Percentiles rank a stretch among this genome's conserved stretches.
Conservation (phyloP, 30 jellyfish, hydroid and myxozoan species). For the Turritopsis dohrnii region DNA sequence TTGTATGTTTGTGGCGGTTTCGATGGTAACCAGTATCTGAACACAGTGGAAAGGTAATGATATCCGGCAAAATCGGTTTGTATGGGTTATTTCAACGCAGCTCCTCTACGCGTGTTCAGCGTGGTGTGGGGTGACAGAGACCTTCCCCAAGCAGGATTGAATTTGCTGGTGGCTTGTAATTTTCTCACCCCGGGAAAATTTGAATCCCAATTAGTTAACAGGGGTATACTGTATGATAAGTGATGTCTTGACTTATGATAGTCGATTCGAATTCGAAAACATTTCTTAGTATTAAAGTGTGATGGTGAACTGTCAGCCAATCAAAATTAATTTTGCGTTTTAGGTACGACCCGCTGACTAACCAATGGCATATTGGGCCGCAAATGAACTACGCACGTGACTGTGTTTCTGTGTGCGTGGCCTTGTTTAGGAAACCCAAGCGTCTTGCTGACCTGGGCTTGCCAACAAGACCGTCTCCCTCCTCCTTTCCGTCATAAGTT, state of each 20-base stretch:
- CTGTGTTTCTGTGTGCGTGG: conserved; percentile 90
- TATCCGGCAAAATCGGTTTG: too few species aligned
- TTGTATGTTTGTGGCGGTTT: conserved; percentile 84
- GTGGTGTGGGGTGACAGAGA: too few species aligned
- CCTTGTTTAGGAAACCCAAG: conserved; percentile 53
- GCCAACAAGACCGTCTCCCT: conserved; percentile 67
- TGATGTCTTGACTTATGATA: too few species aligned
- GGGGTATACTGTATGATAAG: too few species aligned
- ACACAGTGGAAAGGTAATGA: conserved; percentile 70
- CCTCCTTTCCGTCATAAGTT: conserved; percentile 22
- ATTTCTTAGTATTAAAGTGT: too few species aligned
- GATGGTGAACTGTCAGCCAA: neutral
- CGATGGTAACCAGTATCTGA: conserved; percentile 80
- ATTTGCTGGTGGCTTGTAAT: too few species aligned
- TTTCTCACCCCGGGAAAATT: too few species aligned
- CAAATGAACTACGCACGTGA: conserved; percentile 88
- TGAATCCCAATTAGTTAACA: too few species aligned
- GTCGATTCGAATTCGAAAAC: too few species aligned
- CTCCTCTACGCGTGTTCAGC: too few species aligned
- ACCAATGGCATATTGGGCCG: conserved; percentile 79
- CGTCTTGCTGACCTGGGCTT: conserved; percentile 41
- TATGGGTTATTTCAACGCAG: too few species aligned
- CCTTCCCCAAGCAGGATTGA: too few species aligned
- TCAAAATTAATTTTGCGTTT: neutral
- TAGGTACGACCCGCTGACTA: conserved; percentile 89